Evolutionary conservation across 2,113 vertebrate species (phyloP), one percentile per base, ranked within the genome.

Genomic region (Scytalopus superciliaris): DNA sequence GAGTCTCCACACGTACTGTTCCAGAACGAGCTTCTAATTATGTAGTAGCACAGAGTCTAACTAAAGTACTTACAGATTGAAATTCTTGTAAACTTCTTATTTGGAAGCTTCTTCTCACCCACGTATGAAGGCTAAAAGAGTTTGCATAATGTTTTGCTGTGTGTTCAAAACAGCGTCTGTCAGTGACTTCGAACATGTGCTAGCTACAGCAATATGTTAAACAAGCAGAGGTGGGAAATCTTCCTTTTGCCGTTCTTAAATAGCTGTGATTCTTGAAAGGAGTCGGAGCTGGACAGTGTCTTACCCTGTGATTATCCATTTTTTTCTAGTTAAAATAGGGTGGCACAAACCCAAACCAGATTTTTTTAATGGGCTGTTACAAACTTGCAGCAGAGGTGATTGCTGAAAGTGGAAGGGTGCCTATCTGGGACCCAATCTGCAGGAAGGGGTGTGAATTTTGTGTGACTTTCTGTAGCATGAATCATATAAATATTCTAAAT

Each of bases 161-260:
- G 97, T 98, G 96, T 98, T 98, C 97, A 97, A 98, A 98, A 98
- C 98, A 98, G 97, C 96, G 97, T 98, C 98, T 98, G 98, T 97
- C 98, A 97, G 94, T 93, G 97, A 95, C 96, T 97, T 95, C 12
- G 93, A 98, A 95, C 97, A 97, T 98, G 97, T 98, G 98, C 98
- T 98, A 96, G 90, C 97, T 97, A 80, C 97, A 97, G 97, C 97
- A 98, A 94, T 97, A 97, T 97, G 96, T 97, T 97, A 97, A 97
- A 96, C 90, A 97, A 95, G 90, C 95, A 96, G 95, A 97, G 94
- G 93, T 97, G 95, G 95, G 92, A 90, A 93, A 83, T 93, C 94
- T 95, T 94, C 69, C 84, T 89, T 82, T 87, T 39, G 31, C 83
- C 67, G 2, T 73, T 93, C 76, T 82, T 69, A 49, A 73, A 63